These are phyloP conservation scores for Euura saliciscinereae DNA, from an alignment of 1,140 invertebrate species.

Conservation along the genomic window DNA sequence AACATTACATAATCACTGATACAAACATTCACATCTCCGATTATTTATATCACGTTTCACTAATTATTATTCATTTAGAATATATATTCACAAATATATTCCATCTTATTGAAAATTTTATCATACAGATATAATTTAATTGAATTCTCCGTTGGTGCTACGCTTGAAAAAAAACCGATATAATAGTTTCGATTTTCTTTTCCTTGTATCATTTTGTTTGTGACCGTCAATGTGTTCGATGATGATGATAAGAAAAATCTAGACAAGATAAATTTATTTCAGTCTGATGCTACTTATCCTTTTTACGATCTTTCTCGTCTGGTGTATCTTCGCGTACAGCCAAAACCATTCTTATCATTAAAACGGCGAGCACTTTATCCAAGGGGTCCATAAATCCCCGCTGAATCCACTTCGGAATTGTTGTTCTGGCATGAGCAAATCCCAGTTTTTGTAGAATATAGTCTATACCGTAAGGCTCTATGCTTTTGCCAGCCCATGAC, in stretches of 20 bases:
- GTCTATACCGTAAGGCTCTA: conserved; percentile 97
- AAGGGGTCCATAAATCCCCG: conserved; percentile 95
- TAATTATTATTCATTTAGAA: not conserved
- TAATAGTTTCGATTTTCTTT: too few species aligned
- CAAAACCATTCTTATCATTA: conserved; percentile 70
- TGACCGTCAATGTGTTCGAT: not conserved
- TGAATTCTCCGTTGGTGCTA: not conserved
- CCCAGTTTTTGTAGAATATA: conserved; percentile 96
- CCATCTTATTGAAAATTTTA: not conserved
- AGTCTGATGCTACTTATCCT: conserved; percentile 41
- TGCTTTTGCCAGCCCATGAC: conserved; percentile 95
- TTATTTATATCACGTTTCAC: not conserved
- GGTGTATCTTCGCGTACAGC: conserved; percentile 50
- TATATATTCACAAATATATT: not conserved
- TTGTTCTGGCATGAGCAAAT: conserved; percentile 94
- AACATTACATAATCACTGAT: not conserved
- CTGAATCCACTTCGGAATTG: conserved; percentile 99
- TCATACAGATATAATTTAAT: not conserved
- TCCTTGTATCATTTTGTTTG: not conserved
- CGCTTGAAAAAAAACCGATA: not conserved
- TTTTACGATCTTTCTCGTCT: conserved; percentile 50
- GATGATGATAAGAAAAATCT: not conserved
- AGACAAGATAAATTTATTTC: not conserved
- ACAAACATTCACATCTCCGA: not conserved
- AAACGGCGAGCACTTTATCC: conserved; percentile 81